These are phyloP conservation scores for Scylla paramamosain DNA, from an alignment of 1,140 invertebrate genomes.

Conservation along the genomic window DNA sequence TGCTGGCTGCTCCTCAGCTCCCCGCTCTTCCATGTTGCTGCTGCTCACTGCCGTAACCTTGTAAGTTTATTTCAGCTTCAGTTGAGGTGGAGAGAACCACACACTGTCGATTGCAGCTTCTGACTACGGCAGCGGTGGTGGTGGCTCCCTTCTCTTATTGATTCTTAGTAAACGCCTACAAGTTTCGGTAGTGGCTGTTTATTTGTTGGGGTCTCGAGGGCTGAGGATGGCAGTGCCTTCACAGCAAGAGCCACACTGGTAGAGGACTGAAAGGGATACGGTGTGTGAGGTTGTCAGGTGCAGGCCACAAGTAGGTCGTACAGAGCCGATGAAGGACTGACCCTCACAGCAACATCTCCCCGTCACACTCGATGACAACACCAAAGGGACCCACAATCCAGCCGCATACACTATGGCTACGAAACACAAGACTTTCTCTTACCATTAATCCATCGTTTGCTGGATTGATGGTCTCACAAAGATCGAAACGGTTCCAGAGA, in stretches of 20 bases:
- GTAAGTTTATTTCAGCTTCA: background rate
- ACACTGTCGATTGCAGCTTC: background rate
- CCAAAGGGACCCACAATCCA: background rate
- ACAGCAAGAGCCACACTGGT: background rate
- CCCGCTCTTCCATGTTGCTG: background rate
- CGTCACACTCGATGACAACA: slow-evolving; percentile 39
- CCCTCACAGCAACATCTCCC: background rate
- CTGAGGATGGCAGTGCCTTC: background rate
- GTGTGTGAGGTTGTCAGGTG: background rate
- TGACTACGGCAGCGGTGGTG: background rate
- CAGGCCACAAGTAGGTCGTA: background rate
- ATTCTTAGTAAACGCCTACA: slow-evolving; percentile 48
- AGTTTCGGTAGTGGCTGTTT: background rate
- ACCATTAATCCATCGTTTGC: slow-evolving; percentile 75
- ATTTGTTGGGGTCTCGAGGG: background rate
- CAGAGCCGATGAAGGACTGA: background rate
- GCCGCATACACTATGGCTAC: slow-evolving; percentile 61
- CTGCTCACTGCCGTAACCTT: background rate
- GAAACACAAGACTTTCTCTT: slow-evolving; percentile 59
- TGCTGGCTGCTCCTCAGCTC: background rate
- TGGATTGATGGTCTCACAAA: slow-evolving; percentile 74
- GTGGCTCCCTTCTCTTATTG: slow-evolving; percentile 49
- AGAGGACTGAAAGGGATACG: background rate
- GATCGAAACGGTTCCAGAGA: slow-evolving; percentile 70
- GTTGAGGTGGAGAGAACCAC: background rate